Evolutionary conservation across 2,888 invertebrate genomes (phyloP).

Genomic region (Athalia cordata): DNA sequence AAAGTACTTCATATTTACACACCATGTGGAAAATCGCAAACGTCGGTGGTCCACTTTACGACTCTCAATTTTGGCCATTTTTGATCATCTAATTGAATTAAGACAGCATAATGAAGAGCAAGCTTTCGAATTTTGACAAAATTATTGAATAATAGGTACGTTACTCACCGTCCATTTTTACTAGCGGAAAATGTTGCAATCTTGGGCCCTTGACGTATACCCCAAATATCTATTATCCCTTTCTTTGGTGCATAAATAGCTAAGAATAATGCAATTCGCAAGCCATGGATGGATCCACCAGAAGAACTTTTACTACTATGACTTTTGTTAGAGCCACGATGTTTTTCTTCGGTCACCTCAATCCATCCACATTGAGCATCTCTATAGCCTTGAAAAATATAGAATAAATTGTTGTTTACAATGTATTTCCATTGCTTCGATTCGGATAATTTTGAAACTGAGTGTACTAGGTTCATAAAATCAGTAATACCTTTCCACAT

Average conservation of each 20-base stretch:
- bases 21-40: not conserved
- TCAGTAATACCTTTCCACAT: constrained; percentile 85
- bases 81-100: too few relatives aligned
- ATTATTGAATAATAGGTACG: not conserved
- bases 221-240: constrained; percentile 95
- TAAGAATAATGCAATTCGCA: constrained; percentile 85
- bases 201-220: constrained; percentile 91
- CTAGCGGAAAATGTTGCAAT: constrained; percentile 94
- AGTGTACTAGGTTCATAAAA: constrained; percentile 54
- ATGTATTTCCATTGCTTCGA: too few relatives aligned
- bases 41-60: not conserved
- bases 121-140: not conserved
- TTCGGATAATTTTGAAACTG: not conserved
- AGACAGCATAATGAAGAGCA: too few relatives aligned
- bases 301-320: constrained; percentile 33
- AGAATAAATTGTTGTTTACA: not conserved
- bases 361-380: constrained; percentile 97
- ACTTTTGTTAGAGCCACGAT: constrained; percentile 51
- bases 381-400: constrained; percentile 80
- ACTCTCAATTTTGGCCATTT: not conserved
- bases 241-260: constrained; percentile 95
- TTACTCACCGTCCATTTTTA: constrained; percentile 80
- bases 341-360: constrained; percentile 83
- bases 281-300: constrained; percentile 62
- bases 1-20: constrained; percentile 16